Conservation (phyloP, 2,888 invertebrate genomes). For the Elysia crispata region DNA sequence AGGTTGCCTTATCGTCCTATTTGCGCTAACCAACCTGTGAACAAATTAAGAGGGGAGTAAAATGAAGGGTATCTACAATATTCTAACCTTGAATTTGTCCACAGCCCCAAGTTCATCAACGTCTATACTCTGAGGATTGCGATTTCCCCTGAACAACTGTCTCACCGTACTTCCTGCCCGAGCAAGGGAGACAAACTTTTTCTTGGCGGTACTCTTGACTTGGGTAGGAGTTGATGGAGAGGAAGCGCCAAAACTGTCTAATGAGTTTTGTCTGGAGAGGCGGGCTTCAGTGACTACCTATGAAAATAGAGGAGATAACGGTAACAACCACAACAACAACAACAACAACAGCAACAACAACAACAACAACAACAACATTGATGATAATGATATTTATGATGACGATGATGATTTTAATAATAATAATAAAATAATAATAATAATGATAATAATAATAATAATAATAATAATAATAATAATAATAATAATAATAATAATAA, state of each 20-base stretch:
- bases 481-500: constrained; percentile 9
- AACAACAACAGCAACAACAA: neutral
- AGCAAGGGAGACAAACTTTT: too few relatives aligned
- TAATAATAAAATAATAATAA: neutral
- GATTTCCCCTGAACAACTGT: too few relatives aligned
- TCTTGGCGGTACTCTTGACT: too few relatives aligned
- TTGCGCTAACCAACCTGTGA: too few relatives aligned
- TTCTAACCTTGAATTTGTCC: too few relatives aligned
- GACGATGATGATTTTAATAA: neutral
- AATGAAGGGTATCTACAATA: too few relatives aligned
- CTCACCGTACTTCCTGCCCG: too few relatives aligned
- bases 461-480: neutral
- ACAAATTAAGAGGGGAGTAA: too few relatives aligned
- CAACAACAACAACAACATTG: neutral
- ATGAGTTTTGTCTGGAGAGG: neutral
- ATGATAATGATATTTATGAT: neutral
- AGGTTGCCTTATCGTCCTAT: too few relatives aligned
- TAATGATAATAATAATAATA: neutral
- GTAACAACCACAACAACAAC: neutral
- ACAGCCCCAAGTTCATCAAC: too few relatives aligned
- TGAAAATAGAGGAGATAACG: neutral
- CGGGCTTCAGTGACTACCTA: neutral
- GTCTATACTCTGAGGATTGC: too few relatives aligned
- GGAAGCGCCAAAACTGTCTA: neutral
- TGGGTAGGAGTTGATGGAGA: neutral